Evolutionary conservation across 2,113 vertebrate genomes (phyloP), one percentile per base, ranked within the genome.

Genomic region (Leptobrachium leishanense): DNA sequence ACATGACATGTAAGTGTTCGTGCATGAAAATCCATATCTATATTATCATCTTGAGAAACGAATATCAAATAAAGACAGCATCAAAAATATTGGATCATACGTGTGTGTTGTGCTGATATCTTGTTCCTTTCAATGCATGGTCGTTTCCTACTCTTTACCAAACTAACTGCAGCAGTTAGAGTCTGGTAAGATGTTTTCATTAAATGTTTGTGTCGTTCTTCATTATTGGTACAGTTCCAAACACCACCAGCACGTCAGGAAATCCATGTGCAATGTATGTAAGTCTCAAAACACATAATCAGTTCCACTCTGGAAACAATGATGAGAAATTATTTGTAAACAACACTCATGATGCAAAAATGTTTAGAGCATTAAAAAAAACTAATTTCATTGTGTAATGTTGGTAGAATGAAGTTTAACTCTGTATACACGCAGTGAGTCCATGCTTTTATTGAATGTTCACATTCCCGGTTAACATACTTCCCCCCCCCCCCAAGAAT

Each of bases 11-110:
- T 42, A 82, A 83, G 63, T 77, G 41, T 87, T 82, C 82, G 20
- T 77, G 82, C 87, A 90, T 88, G 85, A 77, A 77, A 82, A 86
- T 82, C 84, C 81, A 86, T 77, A 86, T 72, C 43, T 75, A 75
- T 7, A 79, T 84, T 83, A 88, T 82, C 53, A 77, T 39, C 71
- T 81, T 82, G 2, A 72, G 84, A 83, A 85, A 88, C 83, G 31
- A 57, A 62, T 66, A 64, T 86, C 79, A 87, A 89, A 90, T 90
- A 91, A 91, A 90, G 79, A 64, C 77, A 68, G 6, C 65, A 75
- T 73, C 65, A 84, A 88, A 31, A 86, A 77, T 80, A 83, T 88
- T 72, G 85, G 88, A 86, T 79, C 79, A 39, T 62, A 68, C 83
- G 81, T 88, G 86, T 88, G 86, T 84, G 89, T 81, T 88, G 68